Conservation (phyloP, 2,113 vertebrate genomes). For the Gallinago jamesoni region DNA sequence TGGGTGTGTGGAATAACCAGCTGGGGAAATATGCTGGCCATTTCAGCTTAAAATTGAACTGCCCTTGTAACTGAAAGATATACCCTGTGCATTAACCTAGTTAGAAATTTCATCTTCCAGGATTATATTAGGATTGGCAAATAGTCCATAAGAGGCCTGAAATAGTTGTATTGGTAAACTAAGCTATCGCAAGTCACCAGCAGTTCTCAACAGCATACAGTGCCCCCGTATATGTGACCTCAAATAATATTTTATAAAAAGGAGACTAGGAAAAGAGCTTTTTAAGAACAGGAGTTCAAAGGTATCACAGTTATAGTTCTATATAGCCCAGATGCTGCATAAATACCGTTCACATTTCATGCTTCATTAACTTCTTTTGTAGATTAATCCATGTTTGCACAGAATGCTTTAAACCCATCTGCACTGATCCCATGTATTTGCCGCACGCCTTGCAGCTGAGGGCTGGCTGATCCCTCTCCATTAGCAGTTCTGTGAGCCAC, state of each 20-base stretch:
- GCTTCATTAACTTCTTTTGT: neutral
- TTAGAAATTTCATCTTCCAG: neutral
- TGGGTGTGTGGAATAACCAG: neutral
- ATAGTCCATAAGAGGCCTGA: neutral
- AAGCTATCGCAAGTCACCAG: neutral
- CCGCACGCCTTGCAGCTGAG: rapidly evolving
- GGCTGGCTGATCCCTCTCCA: neutral
- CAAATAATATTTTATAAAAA: neutral
- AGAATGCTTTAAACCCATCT: neutral
- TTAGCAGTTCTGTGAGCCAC: neutral
- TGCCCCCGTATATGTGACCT: neutral
- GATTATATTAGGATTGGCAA: neutral
- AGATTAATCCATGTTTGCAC: neutral
- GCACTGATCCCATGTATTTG: neutral
- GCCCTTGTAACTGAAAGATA: neutral
- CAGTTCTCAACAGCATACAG: neutral
- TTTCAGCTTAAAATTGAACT: neutral
- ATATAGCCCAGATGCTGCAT: neutral
- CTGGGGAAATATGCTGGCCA: neutral
- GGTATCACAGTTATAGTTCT: neutral
- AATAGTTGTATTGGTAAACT: neutral
- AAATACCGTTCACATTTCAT: neutral
- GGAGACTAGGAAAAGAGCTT: neutral
- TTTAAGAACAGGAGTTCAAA: neutral
- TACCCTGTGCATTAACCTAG: neutral